These are phyloP conservation scores for Cheilosia scutellata DNA, from an alignment of 2,888 invertebrate genomes.

Conservation along the genomic window DNA sequence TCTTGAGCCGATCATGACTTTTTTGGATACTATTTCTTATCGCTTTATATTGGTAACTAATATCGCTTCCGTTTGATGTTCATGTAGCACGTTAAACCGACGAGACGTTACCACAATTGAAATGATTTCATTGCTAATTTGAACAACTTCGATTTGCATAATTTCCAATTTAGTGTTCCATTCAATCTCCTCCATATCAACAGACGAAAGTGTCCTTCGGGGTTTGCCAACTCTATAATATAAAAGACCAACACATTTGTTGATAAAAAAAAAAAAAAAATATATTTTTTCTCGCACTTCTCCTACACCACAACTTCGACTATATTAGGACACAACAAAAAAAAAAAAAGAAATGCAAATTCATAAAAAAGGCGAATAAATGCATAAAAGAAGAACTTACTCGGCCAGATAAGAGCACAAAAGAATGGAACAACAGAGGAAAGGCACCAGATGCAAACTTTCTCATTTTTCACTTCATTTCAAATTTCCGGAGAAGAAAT, in stretches of 20 bases:
- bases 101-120: too few relatives aligned
- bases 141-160: too few relatives aligned
- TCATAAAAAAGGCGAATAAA: slow-evolving; percentile 56
- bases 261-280: background rate
- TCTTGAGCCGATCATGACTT: too few relatives aligned
- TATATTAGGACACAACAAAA: slow-evolving; percentile 2
- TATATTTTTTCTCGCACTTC: slow-evolving; percentile 34
- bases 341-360: slow-evolving; percentile 39
- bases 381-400: slow-evolving; percentile 35
- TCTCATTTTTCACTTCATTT: slow-evolving; percentile 72
- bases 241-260: background rate
- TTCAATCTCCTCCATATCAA: too few relatives aligned
- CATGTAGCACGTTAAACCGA: too few relatives aligned
- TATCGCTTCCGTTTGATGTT: too few relatives aligned
- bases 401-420: slow-evolving; percentile 31
- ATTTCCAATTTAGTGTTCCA: too few relatives aligned
- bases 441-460: slow-evolving; percentile 64
- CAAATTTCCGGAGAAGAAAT: slow-evolving; percentile 63
- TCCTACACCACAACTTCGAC: slow-evolving; percentile 7
- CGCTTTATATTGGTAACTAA: too few relatives aligned
- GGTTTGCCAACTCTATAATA: too few relatives aligned
- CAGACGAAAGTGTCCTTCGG: too few relatives aligned
- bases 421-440: slow-evolving; percentile 16
- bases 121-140: too few relatives aligned
- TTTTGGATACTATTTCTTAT: too few relatives aligned